These are phyloP conservation scores for Marisa cornuarietis DNA, from an alignment of 1,140 invertebrate genomes.

Conservation along the genomic window DNA sequence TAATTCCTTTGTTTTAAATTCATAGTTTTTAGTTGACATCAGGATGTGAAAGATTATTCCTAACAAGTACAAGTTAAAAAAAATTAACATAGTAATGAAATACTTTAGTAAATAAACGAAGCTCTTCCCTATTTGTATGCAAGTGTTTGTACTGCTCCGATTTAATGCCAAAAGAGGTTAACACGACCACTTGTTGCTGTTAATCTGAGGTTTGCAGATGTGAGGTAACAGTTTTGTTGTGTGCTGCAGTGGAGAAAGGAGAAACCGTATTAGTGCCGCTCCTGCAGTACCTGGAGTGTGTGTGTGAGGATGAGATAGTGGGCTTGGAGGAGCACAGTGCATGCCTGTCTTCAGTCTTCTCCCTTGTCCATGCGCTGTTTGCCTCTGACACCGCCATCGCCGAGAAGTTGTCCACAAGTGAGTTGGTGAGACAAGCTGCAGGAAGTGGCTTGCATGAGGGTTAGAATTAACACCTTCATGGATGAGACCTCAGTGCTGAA, in stretches of 20 bases:
- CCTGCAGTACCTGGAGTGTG: constrained; percentile 37
- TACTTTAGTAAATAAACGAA: no score
- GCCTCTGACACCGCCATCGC: constrained; percentile 22
- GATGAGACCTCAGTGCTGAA: neutral
- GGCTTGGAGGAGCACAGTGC: constrained; percentile 38
- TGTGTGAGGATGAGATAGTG: constrained; percentile 52
- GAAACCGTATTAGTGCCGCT: constrained; percentile 30
- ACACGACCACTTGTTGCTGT: no score
- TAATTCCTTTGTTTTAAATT: no score
- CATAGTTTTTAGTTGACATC: no score
- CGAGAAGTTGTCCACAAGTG: constrained; percentile 39
- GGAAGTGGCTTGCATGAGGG: no score
- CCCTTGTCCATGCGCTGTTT: constrained; percentile 44
- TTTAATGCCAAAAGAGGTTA: no score
- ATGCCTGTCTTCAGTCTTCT: constrained; percentile 42
- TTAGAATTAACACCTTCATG: neutral
- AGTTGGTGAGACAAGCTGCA: constrained; percentile 6
- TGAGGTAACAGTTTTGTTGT: neutral
- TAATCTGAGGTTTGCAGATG: no score
- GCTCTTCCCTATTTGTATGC: no score
- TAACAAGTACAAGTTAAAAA: no score
- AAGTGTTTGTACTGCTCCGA: no score
- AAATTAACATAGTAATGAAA: no score
- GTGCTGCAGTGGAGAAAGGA: constrained; percentile 31
- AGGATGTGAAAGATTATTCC: no score